Evolutionary conservation across 2,113 vertebrate genomes (phyloP).

Genomic region (Rhodinocichla rosea): DNA sequence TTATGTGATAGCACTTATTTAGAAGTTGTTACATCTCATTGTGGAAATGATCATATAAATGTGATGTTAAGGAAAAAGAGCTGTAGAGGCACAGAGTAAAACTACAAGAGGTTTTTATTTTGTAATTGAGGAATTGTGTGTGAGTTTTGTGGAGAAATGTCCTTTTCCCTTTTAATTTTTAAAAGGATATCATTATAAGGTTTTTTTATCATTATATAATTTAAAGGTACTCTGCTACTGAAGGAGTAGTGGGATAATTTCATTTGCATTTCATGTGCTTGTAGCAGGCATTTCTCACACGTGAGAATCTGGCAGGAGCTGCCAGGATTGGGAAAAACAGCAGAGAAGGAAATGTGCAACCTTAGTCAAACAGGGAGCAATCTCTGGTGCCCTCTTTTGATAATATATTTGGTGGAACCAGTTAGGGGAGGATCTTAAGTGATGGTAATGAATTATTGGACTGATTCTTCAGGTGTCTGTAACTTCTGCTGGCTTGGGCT

Average conservation of each 20-base stretch:
- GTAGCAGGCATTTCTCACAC: not conserved
- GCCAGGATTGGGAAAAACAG: not conserved
- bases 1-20: not conserved
- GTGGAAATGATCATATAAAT: not conserved
- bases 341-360: not conserved
- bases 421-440: not conserved
- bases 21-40: not conserved
- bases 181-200: not conserved
- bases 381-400: conserved; percentile 8
- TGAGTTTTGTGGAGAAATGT: not conserved
- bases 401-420: not conserved
- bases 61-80: not conserved
- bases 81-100: not conserved
- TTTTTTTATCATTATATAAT: too few species aligned
- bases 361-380: not conserved
- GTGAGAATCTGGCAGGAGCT: not conserved
- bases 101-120: not conserved
- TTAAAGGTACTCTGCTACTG: not conserved
- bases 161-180: not conserved
- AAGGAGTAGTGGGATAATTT: not conserved
- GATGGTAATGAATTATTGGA: not conserved
- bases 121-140: not conserved
- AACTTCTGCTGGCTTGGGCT: not conserved
- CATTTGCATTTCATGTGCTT: not conserved
- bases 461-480: not conserved